Conservation (phyloP, 35 echinoderm and acorn worm species). For the Eucidaris tribuloides region DNA sequence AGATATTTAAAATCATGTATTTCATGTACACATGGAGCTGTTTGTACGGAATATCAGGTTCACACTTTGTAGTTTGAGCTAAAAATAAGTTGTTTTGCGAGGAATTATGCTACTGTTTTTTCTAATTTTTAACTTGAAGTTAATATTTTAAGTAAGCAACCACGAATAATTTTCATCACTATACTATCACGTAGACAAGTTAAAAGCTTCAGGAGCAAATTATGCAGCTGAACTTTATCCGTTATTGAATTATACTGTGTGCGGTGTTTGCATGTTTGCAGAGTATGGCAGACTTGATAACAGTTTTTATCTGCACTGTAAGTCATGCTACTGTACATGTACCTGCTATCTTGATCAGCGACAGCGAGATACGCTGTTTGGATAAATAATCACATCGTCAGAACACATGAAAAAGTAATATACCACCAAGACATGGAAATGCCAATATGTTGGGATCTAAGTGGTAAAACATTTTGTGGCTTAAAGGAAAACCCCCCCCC, state of each 20-base stretch:
- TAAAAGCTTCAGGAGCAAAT: not conserved
- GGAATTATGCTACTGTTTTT: too few relatives aligned
- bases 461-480: not conserved
- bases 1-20: too few relatives aligned
- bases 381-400: slow-evolving; percentile 11
- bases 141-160: too few relatives aligned
- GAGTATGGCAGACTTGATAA: not conserved
- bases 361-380: not conserved
- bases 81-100: too few relatives aligned
- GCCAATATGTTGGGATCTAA: not conserved
- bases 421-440: not conserved
- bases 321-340: not conserved
- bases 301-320: slow-evolving; percentile 6
- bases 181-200: not conserved
- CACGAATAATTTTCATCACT: too few relatives aligned
- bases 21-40: too few relatives aligned
- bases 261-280: slow-evolving; percentile 10
- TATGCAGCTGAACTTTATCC: not conserved
- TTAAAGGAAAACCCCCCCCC: not conserved
- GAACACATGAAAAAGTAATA: slow-evolving; percentile 14
- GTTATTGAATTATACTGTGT: not conserved
- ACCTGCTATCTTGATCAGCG: not conserved
- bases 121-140: too few relatives aligned
- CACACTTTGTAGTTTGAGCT: too few relatives aligned
- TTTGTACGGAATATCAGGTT: too few relatives aligned